A percentile compares a stretch with the other conserved stretches of the same genome.
Conservation (phyloP, 2,888 invertebrate genomes). For the Amiota mariae region DNA sequence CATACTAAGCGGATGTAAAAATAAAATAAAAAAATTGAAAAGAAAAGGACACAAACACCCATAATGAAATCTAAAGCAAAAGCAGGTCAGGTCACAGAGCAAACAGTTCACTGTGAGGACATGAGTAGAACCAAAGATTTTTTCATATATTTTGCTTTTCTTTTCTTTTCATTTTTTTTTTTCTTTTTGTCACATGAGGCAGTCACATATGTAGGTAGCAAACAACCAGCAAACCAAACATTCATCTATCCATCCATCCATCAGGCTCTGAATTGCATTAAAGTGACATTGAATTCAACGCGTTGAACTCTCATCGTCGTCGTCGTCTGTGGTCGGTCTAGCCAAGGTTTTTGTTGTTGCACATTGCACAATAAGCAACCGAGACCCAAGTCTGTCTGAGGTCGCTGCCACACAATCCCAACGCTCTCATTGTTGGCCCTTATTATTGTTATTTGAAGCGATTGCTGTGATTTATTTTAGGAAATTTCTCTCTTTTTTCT, state of each 20-base stretch:
- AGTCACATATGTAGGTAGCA: not conserved
- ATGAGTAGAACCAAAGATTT: not conserved
- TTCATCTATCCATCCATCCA: not conserved
- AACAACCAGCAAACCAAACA: not conserved
- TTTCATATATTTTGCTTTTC: not conserved
- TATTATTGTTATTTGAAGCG: conserved; percentile 16
- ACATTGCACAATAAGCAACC: too few relatives aligned
- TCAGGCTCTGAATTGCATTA: conserved; percentile 55
- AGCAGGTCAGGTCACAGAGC: conserved; percentile 42
- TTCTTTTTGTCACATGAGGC: too few relatives aligned
- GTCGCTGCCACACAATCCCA: not conserved
- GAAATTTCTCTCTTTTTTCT: not conserved
- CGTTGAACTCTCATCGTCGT: conserved; percentile 33
- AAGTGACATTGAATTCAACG: conserved; percentile 54
- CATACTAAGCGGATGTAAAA: conserved; percentile 57
- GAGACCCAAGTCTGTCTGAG: too few relatives aligned
- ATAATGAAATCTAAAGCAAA: conserved; percentile 24
- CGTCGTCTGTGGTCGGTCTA: conserved; percentile 16
- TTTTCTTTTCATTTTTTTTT: too few relatives aligned
- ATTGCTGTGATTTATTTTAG: conserved; percentile 20
- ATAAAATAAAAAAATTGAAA: conserved; percentile 42
- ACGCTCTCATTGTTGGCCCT: conserved; percentile 3
- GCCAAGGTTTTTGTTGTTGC: not conserved
- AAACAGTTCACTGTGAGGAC: too few relatives aligned
- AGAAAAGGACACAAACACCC: not conserved